Evolutionary conservation across 2,797 vertebrate species (phyloP), one percentile per base, ranked within the genome.

Genomic region (Lacerta viridis): DNA sequence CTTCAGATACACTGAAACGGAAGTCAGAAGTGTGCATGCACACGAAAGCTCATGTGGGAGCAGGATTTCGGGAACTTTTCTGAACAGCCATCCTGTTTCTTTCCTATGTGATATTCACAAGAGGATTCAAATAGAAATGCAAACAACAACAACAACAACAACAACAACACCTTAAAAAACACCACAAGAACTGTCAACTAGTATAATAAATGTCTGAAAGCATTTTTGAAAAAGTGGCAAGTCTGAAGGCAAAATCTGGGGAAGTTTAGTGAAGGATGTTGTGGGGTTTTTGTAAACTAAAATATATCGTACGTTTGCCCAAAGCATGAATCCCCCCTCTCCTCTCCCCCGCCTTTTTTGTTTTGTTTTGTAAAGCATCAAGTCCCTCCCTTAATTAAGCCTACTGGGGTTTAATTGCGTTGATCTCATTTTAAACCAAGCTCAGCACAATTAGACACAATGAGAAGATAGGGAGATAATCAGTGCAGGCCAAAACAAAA

Each of bases 361-460:
- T n/a, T 80, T 85, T 61, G 25, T 84, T 89, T 80, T 92, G 92
- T 95, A 91, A 95, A 89, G 71, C 95, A 95, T 95, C 95, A 96
- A 96, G 96, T 96, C 97, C 97, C 96, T 96, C 96, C 96, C 97
- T 98, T 98, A 98, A 98, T 98, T 97, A 98, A 98, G 98, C 98
- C 98, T 98, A 97, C 96, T 98, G 98, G 98, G 98, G 97, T 98
- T 99, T 98, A 97, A 97, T 94, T 98, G 97, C 96, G 98, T 98
- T 98, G 98, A 97, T 98, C 97, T 98, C 97, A 97, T 98, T 98
- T 98, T 98, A 98, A 98, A 98, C 97, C 96, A 96, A 97, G 98
- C 98, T 98, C 98, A 98, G 98, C 98, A 98, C 98, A 98, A 98
- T 99, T 98, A 98, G 97, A 97, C 95, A 97, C 97, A 97, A 96